These are phyloP conservation scores for Pollachius pollachius DNA, from an alignment of 2,113 vertebrate genomes.

Conservation along the genomic window DNA sequence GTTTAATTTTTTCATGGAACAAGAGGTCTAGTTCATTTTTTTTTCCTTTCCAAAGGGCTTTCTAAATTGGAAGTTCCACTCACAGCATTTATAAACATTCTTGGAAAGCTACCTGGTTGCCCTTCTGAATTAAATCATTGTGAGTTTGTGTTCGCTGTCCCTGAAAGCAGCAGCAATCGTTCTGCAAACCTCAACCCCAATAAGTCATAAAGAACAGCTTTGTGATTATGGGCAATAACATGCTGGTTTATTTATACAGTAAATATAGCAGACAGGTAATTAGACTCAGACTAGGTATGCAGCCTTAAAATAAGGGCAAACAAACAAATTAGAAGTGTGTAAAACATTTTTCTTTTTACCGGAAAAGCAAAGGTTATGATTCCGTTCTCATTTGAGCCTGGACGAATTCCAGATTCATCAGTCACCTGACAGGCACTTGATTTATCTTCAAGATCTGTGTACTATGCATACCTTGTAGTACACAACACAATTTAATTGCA, in stretches of 20 bases:
- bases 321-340: too few relatives aligned
- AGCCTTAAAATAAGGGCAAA: not conserved
- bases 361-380: too few relatives aligned
- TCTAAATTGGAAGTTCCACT: slow-evolving; percentile 19
- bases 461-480: too few relatives aligned
- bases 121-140: slow-evolving; percentile 39
- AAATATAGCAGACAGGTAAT: slow-evolving; percentile 31
- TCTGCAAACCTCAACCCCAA: slow-evolving; percentile 38
- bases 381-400: too few relatives aligned
- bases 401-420: too few relatives aligned
- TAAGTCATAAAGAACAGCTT: slow-evolving; percentile 40
- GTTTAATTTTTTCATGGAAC: too few relatives aligned
- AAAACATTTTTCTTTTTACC: too few relatives aligned
- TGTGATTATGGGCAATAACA: slow-evolving; percentile 49
- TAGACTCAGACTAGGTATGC: slow-evolving; percentile 33
- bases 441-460: too few relatives aligned
- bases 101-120: slow-evolving; percentile 24
- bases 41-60: too few relatives aligned
- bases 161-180: slow-evolving; percentile 21
- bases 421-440: too few relatives aligned
- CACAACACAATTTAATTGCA: not conserved
- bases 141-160: slow-evolving; percentile 18
- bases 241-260: slow-evolving; percentile 45
- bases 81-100: slow-evolving; percentile 41
- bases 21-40: too few relatives aligned